Percentiles rank a stretch among this genome's conserved stretches.
Evolutionary conservation across 2,888 invertebrate species (phyloP).

Genomic region (Iphiclides podalirius): DNA sequence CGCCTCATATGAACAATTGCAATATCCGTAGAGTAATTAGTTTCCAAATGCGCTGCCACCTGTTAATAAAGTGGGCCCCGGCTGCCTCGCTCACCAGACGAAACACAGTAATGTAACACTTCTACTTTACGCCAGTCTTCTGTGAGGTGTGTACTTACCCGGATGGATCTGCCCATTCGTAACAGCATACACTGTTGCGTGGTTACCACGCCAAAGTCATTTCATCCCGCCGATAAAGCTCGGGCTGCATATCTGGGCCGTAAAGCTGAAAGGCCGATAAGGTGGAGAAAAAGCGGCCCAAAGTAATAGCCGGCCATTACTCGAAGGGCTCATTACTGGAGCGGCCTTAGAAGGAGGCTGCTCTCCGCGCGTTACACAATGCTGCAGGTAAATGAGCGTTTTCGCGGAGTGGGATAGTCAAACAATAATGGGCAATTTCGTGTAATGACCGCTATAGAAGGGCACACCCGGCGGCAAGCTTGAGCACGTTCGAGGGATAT

Average conservation of each 20-base stretch:
- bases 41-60: no score
- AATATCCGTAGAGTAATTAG: no score
- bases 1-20: no score
- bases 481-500: no score
- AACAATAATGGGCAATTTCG: conserved; percentile 63
- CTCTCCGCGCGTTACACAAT: conserved; percentile 19
- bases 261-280: conserved; percentile 11
- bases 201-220: no score
- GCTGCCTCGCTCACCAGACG: no score
- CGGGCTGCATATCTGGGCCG: neutral
- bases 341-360: neutral
- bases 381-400: conserved; percentile 57
- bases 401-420: conserved; percentile 59
- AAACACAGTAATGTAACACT: no score
- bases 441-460: conserved; percentile 47
- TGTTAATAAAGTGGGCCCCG: no score
- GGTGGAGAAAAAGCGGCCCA: conserved; percentile 7
- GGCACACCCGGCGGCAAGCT: conserved; percentile 27
- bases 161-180: no score
- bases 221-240: neutral
- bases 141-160: no score
- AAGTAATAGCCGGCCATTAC: conserved; percentile 13
- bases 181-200: no score
- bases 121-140: no score
- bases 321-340: conserved; percentile 5